phyloP scores from a whole-genome alignment of 1,140 invertebrate species.

The Rhizoglyphus robini region DNA sequence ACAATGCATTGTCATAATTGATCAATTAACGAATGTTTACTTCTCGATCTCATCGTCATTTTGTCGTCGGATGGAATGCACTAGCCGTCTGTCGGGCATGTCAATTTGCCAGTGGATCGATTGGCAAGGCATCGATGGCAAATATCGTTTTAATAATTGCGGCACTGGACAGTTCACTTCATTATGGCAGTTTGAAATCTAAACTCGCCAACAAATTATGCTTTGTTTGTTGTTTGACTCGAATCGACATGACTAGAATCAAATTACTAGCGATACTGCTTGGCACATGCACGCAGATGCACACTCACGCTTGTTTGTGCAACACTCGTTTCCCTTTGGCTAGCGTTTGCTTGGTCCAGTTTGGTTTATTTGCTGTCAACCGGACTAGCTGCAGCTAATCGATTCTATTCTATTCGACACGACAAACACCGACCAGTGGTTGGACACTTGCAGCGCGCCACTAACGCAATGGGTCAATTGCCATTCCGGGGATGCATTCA shows the following conservation, averaged over 20 bases:
- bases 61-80: too few species aligned
- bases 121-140: background rate
- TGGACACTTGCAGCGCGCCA: background rate
- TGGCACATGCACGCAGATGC: background rate
- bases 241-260: conserved; percentile 9
- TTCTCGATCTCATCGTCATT: too few species aligned
- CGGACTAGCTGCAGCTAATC: background rate
- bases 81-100: too few species aligned
- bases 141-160: conserved; percentile 10
- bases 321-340: background rate
- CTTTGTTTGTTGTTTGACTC: background rate
- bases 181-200: background rate
- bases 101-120: conserved; percentile 2
- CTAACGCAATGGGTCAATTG: background rate
- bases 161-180: background rate
- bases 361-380: background rate
- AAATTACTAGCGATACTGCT: background rate
- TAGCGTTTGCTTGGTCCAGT: background rate
- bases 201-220: conserved; percentile 9
- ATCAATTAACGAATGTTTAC: too few species aligned
- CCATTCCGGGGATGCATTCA: conserved; percentile 10
- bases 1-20: too few species aligned
- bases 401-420: too few species aligned
- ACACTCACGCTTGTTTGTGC: background rate
- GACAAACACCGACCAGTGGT: too few species aligned